A percentile compares a stretch with the other conserved stretches of the same genome.
Evolutionary conservation across 2,113 vertebrate species (phyloP).

Genomic region (Heptranchias perlo): DNA sequence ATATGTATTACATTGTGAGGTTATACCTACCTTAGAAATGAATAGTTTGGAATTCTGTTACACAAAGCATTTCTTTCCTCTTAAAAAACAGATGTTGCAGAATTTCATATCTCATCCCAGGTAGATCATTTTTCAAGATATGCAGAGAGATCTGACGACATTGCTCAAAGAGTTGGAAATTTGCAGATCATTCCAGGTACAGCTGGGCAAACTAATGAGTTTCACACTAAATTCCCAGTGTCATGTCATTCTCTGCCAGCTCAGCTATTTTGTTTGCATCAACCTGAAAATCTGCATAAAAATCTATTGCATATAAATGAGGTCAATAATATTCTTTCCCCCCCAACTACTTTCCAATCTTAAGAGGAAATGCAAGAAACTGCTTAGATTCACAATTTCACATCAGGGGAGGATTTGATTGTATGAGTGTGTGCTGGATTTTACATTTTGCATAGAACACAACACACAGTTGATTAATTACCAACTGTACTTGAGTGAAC

Average conservation of each 20-base stretch:
- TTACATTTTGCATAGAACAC: not conserved
- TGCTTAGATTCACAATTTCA: not conserved
- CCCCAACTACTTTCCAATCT: not conserved
- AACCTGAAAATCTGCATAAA: constrained; percentile 28
- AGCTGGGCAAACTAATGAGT: constrained; percentile 33
- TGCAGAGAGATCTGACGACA: not conserved
- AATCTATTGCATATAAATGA: constrained; percentile 34
- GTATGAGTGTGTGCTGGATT: not conserved
- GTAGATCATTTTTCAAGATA: too few relatives aligned
- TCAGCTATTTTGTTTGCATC: constrained; percentile 29
- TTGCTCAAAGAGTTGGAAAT: not conserved
- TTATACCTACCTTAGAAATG: not conserved
- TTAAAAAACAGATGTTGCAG: not conserved
- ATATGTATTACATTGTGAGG: too few relatives aligned
- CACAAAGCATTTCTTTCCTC: not conserved
- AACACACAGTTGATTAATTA: not conserved
- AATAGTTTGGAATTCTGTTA: not conserved
- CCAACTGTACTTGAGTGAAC: not conserved
- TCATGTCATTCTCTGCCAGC: constrained; percentile 1
- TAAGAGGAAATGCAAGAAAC: not conserved
- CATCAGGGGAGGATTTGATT: not conserved
- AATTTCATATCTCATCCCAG: not conserved
- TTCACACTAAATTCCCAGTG: constrained; percentile 18
- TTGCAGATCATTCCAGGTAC: constrained; percentile 12
- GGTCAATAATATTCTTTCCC: not conserved